A percentile compares a stretch with the other conserved stretches of the same genome.
Evolutionary conservation across 2,888 invertebrate species (phyloP).

Genomic region (Caprella mutica): DNA sequence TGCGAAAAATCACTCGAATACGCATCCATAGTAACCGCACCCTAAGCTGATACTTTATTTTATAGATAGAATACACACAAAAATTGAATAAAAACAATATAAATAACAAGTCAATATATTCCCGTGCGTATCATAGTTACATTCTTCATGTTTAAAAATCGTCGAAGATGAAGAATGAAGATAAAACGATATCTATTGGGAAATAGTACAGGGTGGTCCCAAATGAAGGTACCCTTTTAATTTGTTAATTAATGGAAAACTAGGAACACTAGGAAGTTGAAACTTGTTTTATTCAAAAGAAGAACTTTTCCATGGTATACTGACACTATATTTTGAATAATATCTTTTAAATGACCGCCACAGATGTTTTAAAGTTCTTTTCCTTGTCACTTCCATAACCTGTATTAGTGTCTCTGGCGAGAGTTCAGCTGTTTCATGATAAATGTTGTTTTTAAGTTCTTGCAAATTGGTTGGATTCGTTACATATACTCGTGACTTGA

Average conservation of each 20-base stretch:
- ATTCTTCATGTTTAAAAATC: too few species aligned
- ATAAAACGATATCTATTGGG: too few species aligned
- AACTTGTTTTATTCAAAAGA: neutral
- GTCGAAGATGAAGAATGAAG: too few species aligned
- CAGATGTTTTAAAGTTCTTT: neutral
- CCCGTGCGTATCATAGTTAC: too few species aligned
- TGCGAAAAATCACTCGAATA: too few species aligned
- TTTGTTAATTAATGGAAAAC: conserved; percentile 2
- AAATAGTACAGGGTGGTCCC: too few species aligned
- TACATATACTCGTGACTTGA: conserved; percentile 5
- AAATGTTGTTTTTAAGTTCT: neutral
- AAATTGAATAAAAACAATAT: too few species aligned
- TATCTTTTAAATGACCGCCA: neutral
- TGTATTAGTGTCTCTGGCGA: neutral
- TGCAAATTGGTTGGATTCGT: neutral
- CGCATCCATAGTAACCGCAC: too few species aligned
- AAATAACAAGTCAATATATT: too few species aligned
- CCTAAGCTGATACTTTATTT: too few species aligned
- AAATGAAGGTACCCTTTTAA: too few species aligned
- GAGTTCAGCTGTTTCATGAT: neutral
- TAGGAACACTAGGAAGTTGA: neutral
- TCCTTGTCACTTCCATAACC: neutral
- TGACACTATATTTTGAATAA: neutral
- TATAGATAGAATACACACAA: too few species aligned
- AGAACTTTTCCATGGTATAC: neutral